phyloP scores from a whole-genome alignment of 2,888 invertebrate genomes.

The Byasa hedistus region DNA sequence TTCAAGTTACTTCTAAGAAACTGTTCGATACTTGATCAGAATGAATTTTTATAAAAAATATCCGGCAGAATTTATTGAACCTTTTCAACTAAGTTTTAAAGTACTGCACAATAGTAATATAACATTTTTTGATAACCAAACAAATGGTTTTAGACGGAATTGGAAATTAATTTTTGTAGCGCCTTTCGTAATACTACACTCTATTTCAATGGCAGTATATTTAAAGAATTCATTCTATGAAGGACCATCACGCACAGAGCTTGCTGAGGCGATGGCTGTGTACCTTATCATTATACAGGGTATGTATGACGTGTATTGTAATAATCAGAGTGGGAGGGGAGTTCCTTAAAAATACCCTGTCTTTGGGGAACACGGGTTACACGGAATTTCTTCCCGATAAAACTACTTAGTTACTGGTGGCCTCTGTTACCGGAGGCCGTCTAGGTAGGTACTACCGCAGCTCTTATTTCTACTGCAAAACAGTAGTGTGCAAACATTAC shows the following conservation, averaged over 20 bases:
- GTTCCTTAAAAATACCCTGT: background rate
- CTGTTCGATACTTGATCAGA: no score
- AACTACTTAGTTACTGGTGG: no score
- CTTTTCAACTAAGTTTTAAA: background rate
- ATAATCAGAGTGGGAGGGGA: no score
- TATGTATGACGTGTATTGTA: background rate
- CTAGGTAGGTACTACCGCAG: no score
- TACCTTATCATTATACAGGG: slow-evolving; percentile 17
- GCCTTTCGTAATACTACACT: background rate
- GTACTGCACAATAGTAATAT: slow-evolving; percentile 1
- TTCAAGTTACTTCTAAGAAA: no score
- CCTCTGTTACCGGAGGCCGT: no score
- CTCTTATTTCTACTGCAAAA: no score
- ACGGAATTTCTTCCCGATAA: no score
- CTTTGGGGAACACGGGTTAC: no score
- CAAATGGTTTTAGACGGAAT: background rate
- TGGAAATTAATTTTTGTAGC: slow-evolving; percentile 2
- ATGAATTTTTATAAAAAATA: no score
- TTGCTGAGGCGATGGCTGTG: slow-evolving; percentile 11
- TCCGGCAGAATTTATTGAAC: no score
- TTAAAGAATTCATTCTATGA: slow-evolving; percentile 6
- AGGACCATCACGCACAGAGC: background rate
- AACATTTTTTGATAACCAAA: slow-evolving; percentile 5
- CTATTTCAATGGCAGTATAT: background rate
- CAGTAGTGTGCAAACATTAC: no score